phyloP scores from a whole-genome alignment of 2,113 vertebrate genomes.

The Naja naja region DNA sequence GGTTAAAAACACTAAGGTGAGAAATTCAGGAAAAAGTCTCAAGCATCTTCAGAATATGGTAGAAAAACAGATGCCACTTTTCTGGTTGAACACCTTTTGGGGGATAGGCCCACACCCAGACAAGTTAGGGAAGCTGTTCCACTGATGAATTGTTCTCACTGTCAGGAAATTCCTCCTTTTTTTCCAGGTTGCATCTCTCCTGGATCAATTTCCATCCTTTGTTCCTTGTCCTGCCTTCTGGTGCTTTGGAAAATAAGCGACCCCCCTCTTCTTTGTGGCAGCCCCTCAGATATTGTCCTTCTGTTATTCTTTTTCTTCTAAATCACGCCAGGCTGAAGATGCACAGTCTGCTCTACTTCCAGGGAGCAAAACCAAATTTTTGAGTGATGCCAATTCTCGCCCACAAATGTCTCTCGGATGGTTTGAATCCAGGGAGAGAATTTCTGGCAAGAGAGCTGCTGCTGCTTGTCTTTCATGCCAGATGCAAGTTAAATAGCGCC shows the following conservation, averaged over 20 bases:
- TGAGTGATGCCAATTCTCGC: background rate
- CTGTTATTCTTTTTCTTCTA: background rate
- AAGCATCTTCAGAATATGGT: background rate
- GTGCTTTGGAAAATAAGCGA: background rate
- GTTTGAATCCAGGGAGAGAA: background rate
- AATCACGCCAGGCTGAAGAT: background rate
- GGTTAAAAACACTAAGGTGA: background rate
- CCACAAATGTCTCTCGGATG: background rate
- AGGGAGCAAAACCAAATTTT: background rate
- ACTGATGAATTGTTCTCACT: background rate
- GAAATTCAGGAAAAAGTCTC: background rate
- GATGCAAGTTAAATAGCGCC: background rate
- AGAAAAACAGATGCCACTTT: background rate
- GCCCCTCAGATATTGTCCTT: background rate
- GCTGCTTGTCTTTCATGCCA: background rate
- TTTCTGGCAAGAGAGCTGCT: background rate
- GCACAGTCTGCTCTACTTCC: background rate
- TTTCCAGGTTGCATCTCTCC: background rate
- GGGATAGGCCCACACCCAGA: background rate
- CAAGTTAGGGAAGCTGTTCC: background rate
- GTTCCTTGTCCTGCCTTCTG: background rate
- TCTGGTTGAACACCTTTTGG: background rate
- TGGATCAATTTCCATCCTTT: background rate
- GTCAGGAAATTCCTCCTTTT: background rate
- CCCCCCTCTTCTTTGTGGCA: background rate